These are phyloP conservation scores for Melanotaenia nigrans DNA, from an alignment of 2,797 vertebrate species.

Conservation along the genomic window DNA sequence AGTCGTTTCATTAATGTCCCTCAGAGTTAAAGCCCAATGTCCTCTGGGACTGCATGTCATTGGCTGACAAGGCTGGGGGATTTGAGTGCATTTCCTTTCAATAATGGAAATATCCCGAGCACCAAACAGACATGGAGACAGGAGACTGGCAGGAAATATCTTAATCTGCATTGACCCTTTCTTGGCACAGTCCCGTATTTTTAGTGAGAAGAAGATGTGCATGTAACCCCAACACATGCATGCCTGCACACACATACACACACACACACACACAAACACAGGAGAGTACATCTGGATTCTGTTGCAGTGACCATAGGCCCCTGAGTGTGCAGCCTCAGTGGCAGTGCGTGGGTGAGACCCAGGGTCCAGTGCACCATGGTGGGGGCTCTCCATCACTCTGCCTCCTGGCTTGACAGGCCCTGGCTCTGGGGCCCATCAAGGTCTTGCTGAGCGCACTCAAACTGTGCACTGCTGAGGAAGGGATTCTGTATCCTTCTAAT, in stretches of 20 bases:
- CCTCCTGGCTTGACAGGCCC: slow-evolving; percentile 83
- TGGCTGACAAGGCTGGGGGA: slow-evolving; percentile 79
- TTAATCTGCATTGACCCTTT: slow-evolving; percentile 78
- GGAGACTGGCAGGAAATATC: slow-evolving; percentile 79
- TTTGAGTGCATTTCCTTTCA: slow-evolving; percentile 71
- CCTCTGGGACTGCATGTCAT: slow-evolving; percentile 71
- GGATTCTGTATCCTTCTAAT: slow-evolving; percentile 83
- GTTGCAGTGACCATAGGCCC: slow-evolving; percentile 74
- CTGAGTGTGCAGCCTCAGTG: slow-evolving; percentile 74
- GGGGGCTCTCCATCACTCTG: slow-evolving; percentile 85
- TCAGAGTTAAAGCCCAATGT: slow-evolving; percentile 66
- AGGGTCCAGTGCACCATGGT: slow-evolving; percentile 82
- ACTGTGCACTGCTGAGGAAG: slow-evolving; percentile 80
- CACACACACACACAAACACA: slow-evolving; percentile 14
- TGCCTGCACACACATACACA: slow-evolving; percentile 55
- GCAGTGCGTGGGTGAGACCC: slow-evolving; percentile 79
- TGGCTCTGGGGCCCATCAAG: slow-evolving; percentile 78
- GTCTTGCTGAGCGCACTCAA: slow-evolving; percentile 76
- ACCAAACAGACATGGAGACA: slow-evolving; percentile 44
- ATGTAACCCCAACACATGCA: slow-evolving; percentile 18
- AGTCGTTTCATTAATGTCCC: slow-evolving; percentile 76
- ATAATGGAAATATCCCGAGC: slow-evolving; percentile 78
- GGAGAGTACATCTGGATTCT: slow-evolving; percentile 82
- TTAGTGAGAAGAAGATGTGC: slow-evolving; percentile 64
- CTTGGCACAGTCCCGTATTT: slow-evolving; percentile 63